phyloP scores from a whole-genome alignment of 1,140 invertebrate species.

The Tetramorium parvispinum region DNA sequence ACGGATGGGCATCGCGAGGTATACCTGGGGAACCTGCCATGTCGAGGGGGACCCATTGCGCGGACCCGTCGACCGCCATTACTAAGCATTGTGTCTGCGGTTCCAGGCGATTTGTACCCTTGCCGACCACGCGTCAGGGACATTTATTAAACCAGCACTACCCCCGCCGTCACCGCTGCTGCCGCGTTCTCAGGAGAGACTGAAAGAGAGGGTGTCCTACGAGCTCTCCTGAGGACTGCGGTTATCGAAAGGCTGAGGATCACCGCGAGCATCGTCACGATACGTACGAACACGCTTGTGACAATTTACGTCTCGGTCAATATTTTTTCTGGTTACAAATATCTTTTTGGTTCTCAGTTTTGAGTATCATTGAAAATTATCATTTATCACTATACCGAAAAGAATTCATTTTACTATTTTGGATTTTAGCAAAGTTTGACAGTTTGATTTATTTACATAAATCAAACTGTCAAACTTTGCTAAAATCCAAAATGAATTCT shows the following conservation, averaged over 20 bases:
- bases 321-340: not conserved
- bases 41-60: constrained; percentile 62
- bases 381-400: too few relatives aligned
- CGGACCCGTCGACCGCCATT: constrained; percentile 80
- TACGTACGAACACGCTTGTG: not conserved
- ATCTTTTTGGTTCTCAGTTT: not conserved
- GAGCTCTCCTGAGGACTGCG: constrained; percentile 47
- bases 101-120: constrained; percentile 82
- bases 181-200: constrained; percentile 39
- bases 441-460: too few relatives aligned
- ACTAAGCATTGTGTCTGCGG: constrained; percentile 84
- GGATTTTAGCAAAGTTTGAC: too few relatives aligned
- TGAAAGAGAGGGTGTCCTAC: constrained; percentile 13
- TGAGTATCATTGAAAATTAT: too few relatives aligned
- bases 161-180: not conserved
- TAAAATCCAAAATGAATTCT: too few relatives aligned
- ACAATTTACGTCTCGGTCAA: not conserved
- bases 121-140: constrained; percentile 76
- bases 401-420: too few relatives aligned
- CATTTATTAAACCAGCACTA: constrained; percentile 80
- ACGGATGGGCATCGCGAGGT: constrained; percentile 72
- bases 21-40: constrained; percentile 70
- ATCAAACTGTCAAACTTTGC: too few relatives aligned
- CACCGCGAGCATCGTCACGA: not conserved
- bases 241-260: constrained; percentile 30